Evolutionary conservation across 2,797 vertebrate genomes (phyloP).

Genomic region (Lepidocolaptes lacrymiger): DNA sequence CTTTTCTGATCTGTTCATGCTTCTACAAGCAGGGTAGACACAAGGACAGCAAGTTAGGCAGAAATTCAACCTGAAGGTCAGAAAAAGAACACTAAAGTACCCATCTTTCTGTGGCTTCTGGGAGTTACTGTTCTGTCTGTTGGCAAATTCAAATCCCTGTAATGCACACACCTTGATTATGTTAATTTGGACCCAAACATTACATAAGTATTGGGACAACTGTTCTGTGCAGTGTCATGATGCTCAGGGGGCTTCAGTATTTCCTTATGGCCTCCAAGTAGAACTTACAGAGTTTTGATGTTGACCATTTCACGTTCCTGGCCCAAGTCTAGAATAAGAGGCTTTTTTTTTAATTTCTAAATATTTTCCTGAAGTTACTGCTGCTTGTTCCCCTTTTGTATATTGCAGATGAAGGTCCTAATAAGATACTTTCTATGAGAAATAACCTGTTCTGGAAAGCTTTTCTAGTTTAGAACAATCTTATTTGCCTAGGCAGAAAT

Average conservation of each 20-base stretch:
- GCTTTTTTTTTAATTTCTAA: not conserved
- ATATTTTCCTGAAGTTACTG: not conserved
- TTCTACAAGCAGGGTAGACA: not conserved
- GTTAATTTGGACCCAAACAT: not conserved
- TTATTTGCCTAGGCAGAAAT: not conserved
- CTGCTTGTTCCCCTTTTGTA: not conserved
- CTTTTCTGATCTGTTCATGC: not conserved
- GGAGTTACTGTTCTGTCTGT: not conserved
- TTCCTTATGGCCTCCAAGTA: not conserved
- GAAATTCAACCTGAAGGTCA: not conserved
- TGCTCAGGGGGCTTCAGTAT: not conserved
- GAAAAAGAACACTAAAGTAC: not conserved
- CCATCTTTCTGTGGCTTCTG: not conserved
- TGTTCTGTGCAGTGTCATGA: not conserved
- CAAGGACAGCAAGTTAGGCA: not conserved
- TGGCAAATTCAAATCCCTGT: not conserved
- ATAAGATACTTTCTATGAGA: not conserved
- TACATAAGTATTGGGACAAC: not conserved
- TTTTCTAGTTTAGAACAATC: not conserved
- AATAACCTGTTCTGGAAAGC: not conserved
- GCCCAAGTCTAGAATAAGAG: not conserved
- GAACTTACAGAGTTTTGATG: not conserved
- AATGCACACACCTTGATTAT: not conserved
- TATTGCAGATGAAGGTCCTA: not conserved
- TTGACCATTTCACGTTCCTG: not conserved